Percentiles rank a stretch among this genome's conserved stretches.
phyloP scores from a whole-genome alignment of 2,797 vertebrate genomes.

The Hybognathus amarus region DNA sequence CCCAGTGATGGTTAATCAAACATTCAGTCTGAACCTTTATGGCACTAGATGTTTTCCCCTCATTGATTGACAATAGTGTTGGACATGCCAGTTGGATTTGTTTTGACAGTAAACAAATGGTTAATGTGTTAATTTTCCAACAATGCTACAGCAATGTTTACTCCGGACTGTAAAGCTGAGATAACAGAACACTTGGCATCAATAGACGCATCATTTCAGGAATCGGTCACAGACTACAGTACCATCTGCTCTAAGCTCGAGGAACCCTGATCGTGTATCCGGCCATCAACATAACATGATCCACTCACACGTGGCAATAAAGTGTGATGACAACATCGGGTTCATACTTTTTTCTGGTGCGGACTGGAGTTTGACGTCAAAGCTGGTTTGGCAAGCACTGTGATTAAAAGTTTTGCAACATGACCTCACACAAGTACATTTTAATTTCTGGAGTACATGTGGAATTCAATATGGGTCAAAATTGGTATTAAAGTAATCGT shows the following conservation, averaged over 20 bases:
- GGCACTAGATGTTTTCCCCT: background rate
- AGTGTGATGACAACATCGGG: background rate
- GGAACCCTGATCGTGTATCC: background rate
- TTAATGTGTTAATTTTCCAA: conserved; percentile 12
- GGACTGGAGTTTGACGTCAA: background rate
- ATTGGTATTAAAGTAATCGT: background rate
- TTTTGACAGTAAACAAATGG: conserved; percentile 17
- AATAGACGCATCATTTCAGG: background rate
- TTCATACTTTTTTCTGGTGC: background rate
- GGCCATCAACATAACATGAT: background rate
- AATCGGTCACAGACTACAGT: conserved; percentile 11
- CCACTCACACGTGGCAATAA: conserved; percentile 8
- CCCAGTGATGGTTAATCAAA: background rate
- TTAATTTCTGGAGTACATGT: no score
- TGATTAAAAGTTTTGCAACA: background rate
- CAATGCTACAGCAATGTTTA: conserved; percentile 4
- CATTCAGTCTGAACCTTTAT: background rate
- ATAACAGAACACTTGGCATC: conserved; percentile 20
- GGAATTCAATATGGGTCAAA: background rate
- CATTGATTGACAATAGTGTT: background rate
- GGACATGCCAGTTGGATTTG: background rate
- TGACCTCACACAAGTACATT: background rate
- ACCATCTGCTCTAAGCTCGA: conserved; percentile 32
- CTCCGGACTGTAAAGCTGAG: background rate
- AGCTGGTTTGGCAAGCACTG: background rate